Conservation (phyloP, 2,113 vertebrate genomes). For the Eupsittula cactorum region DNA sequence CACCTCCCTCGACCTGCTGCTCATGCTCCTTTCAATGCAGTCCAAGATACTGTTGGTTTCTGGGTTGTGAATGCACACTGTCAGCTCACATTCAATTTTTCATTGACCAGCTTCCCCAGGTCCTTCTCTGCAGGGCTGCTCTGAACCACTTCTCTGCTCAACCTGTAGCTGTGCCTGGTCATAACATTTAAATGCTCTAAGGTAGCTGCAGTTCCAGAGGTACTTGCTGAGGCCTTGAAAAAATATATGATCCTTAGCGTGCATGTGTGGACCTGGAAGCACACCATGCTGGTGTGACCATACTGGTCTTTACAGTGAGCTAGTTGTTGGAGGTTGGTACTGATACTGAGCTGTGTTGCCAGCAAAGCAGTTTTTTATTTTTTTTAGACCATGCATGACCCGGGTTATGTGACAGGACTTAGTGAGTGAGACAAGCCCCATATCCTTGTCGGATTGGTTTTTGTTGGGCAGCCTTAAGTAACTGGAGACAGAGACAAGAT, state of each 20-base stretch:
- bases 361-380: neutral
- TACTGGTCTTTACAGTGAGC: neutral
- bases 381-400: neutral
- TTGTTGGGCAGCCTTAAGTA: neutral
- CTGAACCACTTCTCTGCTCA: neutral
- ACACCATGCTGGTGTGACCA: neutral
- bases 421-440: neutral
- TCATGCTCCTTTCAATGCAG: neutral
- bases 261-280: neutral
- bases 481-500: neutral
- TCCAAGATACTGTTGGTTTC: neutral
- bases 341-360: neutral
- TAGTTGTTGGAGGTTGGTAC: neutral
- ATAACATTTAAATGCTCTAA: neutral
- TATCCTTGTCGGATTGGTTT: neutral
- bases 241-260: neutral
- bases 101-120: neutral
- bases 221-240: neutral
- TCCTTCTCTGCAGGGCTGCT: neutral
- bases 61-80: neutral
- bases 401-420: neutral
- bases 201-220: neutral
- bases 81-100: neutral
- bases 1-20: neutral
- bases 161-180: neutral